A percentile compares a stretch with the other conserved stretches of the same genome.
Evolutionary conservation across 2,888 invertebrate species (phyloP).

Genomic region (Mesopsocus fuscifrons): DNA sequence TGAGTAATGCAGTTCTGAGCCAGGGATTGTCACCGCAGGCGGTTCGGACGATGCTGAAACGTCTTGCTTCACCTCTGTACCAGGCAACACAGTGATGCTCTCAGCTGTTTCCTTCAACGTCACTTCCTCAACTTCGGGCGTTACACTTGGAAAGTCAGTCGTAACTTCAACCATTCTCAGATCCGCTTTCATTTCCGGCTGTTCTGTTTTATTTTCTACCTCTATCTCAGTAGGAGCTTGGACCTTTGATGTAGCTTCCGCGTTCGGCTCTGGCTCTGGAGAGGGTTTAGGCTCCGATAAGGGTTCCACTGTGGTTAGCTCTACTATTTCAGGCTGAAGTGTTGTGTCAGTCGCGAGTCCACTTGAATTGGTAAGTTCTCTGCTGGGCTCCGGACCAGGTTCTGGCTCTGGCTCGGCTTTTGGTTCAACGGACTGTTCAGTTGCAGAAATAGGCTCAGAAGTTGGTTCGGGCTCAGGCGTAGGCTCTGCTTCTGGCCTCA

Average conservation of each 20-base stretch:
- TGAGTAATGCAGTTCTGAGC: neutral
- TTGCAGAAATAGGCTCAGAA: no score
- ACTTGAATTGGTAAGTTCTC: constrained; percentile 12
- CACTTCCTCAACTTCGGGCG: neutral
- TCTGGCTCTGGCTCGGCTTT: no score
- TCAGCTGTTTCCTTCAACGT: neutral
- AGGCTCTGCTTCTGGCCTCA: no score
- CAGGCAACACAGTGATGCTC: neutral
- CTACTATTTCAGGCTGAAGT: constrained; percentile 18
- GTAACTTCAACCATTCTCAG: no score
- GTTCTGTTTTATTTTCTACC: no score
- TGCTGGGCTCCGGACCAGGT: no score
- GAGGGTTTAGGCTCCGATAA: constrained; percentile 16
- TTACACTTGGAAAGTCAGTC: no score
- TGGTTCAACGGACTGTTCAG: constrained; percentile 18
- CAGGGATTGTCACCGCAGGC: constrained; percentile 2
- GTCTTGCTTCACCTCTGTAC: neutral
- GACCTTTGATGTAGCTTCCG: constrained; percentile 19
- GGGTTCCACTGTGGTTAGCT: constrained; percentile 17
- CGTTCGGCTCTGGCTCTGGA: constrained; percentile 15
- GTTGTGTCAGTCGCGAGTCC: constrained; percentile 18
- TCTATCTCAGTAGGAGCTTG: constrained; percentile 16
- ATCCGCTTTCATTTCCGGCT: no score
- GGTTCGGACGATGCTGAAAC: constrained; percentile 10
- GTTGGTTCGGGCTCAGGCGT: no score